Percentiles rank a stretch among this genome's conserved stretches.
phyloP scores from a whole-genome alignment of 2,888 invertebrate genomes.

The Tuta absoluta region DNA sequence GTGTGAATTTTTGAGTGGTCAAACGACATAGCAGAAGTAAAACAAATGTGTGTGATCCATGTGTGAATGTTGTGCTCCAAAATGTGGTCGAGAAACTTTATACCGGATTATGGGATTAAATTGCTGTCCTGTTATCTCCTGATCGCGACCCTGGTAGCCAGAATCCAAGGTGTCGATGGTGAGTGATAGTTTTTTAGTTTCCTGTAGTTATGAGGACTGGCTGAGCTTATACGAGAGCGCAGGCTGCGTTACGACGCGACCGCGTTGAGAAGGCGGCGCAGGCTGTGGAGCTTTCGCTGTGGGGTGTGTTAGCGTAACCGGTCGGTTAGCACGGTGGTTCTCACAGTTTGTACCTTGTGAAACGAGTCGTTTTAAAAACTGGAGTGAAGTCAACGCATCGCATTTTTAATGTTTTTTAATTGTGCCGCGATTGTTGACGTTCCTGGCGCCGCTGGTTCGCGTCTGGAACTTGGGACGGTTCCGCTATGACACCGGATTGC shows the following conservation, averaged over 20 bases:
- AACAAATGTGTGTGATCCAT: conserved; percentile 81
- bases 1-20: conserved; percentile 72
- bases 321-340: conserved; percentile 71
- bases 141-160: conserved; percentile 70
- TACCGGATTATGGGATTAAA: conserved; percentile 85
- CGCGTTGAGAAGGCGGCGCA: conserved; percentile 53
- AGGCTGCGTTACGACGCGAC: conserved; percentile 54
- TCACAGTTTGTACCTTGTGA: conserved; percentile 75
- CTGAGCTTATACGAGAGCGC: conserved; percentile 78
- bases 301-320: conserved; percentile 49
- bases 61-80: conserved; percentile 82
- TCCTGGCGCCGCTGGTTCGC: conserved; percentile 41
- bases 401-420: conserved; percentile 75
- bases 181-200: conserved; percentile 57
- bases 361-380: conserved; percentile 79
- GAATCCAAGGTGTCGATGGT: conserved; percentile 82
- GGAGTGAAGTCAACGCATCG: conserved; percentile 77
- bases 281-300: conserved; percentile 55
- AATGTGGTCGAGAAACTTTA: conserved; percentile 86
- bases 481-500: conserved; percentile 47
- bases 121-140: conserved; percentile 73
- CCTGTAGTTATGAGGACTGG: conserved; percentile 51
- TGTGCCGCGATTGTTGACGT: conserved; percentile 62
- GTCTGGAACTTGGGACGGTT: conserved; percentile 47
- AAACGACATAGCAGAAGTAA: conserved; percentile 75